Base-by-base conservation (phyloP, 2,113 vertebrate species). In the Panthera uncia region DNA sequence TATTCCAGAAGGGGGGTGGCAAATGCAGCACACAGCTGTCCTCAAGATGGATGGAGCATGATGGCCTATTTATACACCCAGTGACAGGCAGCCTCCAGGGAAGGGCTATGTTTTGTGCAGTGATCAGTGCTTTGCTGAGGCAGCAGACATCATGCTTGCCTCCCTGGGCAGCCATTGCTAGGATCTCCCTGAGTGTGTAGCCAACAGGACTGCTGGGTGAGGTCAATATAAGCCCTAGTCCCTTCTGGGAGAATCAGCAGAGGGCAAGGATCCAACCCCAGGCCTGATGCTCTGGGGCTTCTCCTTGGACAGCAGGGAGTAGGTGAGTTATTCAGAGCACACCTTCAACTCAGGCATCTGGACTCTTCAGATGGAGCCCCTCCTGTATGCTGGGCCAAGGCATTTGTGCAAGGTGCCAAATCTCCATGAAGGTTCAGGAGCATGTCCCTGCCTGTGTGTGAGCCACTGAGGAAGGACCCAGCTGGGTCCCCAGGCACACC, bases 91-190 rank as follows among this genome's bases (percentile, higher is more conserved):
- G 84, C 21, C 94, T 89, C 92, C 50, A 15, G 31, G 65, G 65
- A 81, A 71, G 12, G 13, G 1, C 88, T 86, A 57, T 76, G 55
- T 55, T 97, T 80, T 94, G 48, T 65, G 82, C 41, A 69, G n/a
- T 91, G 86, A 88, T 18, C 36, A 57, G 78, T 7, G 14, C 79
- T 80, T 50, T 92, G 88, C 94, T 92, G 87, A 95, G 36, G 71
- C 76, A 88, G 69, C 87, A 68, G 78, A 84, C 45, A 78, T 88
- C 31, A 61, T 0, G 1, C 7, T 27, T 33, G 45, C 29, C 68
- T 91, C 65, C 36, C 71, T 5, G 4, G 27, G 29, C 36, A 74
- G 73, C 38, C 57, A 79, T n/a, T 66, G 0, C 52, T 71, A 7
- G 19, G 36, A 33, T 55, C 1, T 76, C 31, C 61, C n/a, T 50